Evolutionary conservation across 2,113 vertebrate species (phyloP).

Genomic region (Alaudala cheleensis): DNA sequence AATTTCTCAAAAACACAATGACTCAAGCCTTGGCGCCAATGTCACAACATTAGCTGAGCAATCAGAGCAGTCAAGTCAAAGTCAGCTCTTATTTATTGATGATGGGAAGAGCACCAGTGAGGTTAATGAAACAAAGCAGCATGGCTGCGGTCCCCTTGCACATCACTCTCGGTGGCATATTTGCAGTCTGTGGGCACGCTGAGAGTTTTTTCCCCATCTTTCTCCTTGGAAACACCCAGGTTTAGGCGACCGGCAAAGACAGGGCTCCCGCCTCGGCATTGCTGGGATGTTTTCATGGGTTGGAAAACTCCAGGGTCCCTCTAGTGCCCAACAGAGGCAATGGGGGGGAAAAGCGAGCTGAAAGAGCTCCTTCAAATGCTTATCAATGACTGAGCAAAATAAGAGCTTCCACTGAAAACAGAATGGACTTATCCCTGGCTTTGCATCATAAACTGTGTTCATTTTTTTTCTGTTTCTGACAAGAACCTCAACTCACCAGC

Average conservation of each 20-base stretch:
- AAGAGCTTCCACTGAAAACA: neutral
- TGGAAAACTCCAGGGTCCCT: conserved; percentile 6
- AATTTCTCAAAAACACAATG: conserved; percentile 7
- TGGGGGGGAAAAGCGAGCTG: neutral
- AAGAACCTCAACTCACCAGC: neutral
- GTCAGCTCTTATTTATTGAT: neutral
- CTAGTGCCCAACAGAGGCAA: neutral
- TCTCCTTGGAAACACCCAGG: neutral
- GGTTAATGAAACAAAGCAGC: neutral
- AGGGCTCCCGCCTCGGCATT: fast-evolving
- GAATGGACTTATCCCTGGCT: neutral
- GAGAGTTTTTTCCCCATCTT: neutral
- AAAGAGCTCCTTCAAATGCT: neutral
- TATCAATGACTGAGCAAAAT: neutral
- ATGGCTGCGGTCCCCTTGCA: neutral
- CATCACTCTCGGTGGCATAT: neutral
- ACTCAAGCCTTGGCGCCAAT: neutral
- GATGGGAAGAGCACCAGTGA: neutral
- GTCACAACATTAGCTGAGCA: neutral
- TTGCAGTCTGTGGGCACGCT: neutral
- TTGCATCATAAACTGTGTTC: neutral
- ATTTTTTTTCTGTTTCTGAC: neutral
- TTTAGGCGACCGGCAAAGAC: neutral
- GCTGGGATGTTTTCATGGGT: neutral
- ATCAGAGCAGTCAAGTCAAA: neutral